Evolutionary conservation across 1,140 invertebrate genomes (phyloP).

Genomic region (Batillaria attramentaria): DNA sequence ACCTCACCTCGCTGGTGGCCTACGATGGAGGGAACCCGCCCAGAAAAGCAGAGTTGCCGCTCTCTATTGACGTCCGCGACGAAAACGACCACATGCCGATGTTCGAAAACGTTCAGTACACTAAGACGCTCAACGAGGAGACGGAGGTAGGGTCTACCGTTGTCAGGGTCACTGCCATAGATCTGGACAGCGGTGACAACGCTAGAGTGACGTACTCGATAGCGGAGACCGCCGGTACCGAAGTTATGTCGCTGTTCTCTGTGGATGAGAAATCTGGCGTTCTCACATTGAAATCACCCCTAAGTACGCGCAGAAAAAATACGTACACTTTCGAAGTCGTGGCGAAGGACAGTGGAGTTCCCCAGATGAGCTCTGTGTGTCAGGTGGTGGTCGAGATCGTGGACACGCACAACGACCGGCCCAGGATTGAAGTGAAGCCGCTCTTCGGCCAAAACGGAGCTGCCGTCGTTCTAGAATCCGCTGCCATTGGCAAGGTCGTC

Average conservation of each 20-base stretch:
- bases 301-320: constrained; percentile 52
- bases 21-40: constrained; percentile 88
- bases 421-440: constrained; percentile 35
- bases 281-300: constrained; percentile 43
- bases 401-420: constrained; percentile 43
- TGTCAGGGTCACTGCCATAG: constrained; percentile 84
- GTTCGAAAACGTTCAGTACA: constrained; percentile 73
- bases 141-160: constrained; percentile 80
- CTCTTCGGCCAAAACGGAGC: constrained; percentile 19
- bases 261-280: constrained; percentile 51
- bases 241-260: constrained; percentile 76
- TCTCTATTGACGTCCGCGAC: constrained; percentile 91
- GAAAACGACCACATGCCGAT: constrained; percentile 95
- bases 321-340: constrained; percentile 56
- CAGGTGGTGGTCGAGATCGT: constrained; percentile 38
- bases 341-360: constrained; percentile 56
- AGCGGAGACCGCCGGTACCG: constrained; percentile 76
- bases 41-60: constrained; percentile 86
- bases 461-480: constrained; percentile 42
- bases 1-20: constrained; percentile 89
- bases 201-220: constrained; percentile 77
- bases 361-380: constrained; percentile 44
- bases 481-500: constrained; percentile 44
- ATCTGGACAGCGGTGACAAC: constrained; percentile 83
- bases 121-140: constrained; percentile 83